Evolutionary conservation across 2,888 invertebrate species (phyloP), one percentile per base, ranked within the genome.

Genomic region (Neria commutata): DNA sequence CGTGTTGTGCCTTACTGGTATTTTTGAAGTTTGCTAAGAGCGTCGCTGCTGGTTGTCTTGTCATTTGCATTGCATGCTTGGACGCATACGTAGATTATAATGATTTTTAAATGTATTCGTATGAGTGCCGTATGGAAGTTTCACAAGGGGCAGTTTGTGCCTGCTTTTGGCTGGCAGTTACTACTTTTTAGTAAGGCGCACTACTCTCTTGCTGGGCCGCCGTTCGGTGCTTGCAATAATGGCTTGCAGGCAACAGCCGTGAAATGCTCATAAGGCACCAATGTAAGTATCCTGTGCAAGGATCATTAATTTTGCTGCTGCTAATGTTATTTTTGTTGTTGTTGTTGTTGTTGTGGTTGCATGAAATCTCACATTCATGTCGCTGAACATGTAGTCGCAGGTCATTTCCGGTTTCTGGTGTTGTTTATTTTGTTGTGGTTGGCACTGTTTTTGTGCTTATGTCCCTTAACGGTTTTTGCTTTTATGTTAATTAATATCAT

Each of bases 11-110:
- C 62, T 59, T 63, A 61, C 58, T 56, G 34, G 26, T 21, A 50
- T 26, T 46, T n/a, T n/a, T n/a, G n/a, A 48, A 50, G 60, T 40
- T 64, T 67, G 61, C 62, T 46, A 48, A 55, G 56, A 42, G 51
- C 58, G 57, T 48, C 34, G 25, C 42, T 40, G 16, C 23, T 50
- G 33, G 55, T 29, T 47, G 52, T 37, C 50, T 58, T 45, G 56
- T 54, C 55, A 46, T 58, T 52, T 61, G 65, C 62, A 63, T 67
- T 69, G 69, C 68, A 75, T 72, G 73, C 69, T 67, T 74, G 65
- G 71, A 60, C 68, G 74, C 67, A 64, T 69, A 65, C 64, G 66
- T 66, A 71, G 72, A 69, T 72, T 70, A 69, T 69, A 71, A 73
- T 74, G 73, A 72, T 74, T 26, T 29, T 49, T 33, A 24, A 37